Evolutionary conservation across 2,113 vertebrate genomes (phyloP), one percentile per base, ranked within the genome.

Genomic region (Trogon melanurus): DNA sequence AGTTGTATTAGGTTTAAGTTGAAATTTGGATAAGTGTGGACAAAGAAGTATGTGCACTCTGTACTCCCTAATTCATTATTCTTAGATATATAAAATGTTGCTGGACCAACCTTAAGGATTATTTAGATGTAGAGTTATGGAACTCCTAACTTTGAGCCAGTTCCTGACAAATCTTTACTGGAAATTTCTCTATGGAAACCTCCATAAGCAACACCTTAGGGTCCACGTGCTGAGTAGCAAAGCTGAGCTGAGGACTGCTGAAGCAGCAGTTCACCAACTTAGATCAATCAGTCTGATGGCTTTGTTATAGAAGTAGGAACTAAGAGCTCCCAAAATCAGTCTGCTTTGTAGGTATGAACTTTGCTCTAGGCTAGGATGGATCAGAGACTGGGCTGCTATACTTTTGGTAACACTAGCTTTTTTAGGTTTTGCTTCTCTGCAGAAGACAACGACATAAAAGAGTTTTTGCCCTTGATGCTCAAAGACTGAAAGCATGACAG

Each of bases 1-100:
- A 70, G 50, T 20, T 13, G 1, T 1, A 6, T 67, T 58, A 32
- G 4, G 4, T 75, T 94, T 56, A 64, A 51, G 47, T 9, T 72
- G 22, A 69, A 85, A 7, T 26, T 61, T 3, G 2, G 45, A 0
- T n/a, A 60, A 38, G 3, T 13, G 10, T 27, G 6, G 11, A 71
- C 50, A 29, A 75, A 79, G 36, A 78, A 79, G 34, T 56, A 50
- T 16, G 16, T 76, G 12, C 21, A 10, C 29, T 61, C 7, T 51
- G 5, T 38, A 10, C 27, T 71, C 21, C 56, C 7, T 72, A 60
- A 72, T 18, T 54, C 45, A 5, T 48, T 74, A 61, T 25, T 56
- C 18, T 85, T 70, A 48, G 11, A 10, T 53, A 32, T 3, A 11
- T 41, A 61, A 88, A 71, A 19, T 58, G 6, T 29, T 45, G 3